These are phyloP conservation scores for Varanus salvator DNA, from an alignment of 2,113 vertebrate species.

Conservation along the genomic window DNA sequence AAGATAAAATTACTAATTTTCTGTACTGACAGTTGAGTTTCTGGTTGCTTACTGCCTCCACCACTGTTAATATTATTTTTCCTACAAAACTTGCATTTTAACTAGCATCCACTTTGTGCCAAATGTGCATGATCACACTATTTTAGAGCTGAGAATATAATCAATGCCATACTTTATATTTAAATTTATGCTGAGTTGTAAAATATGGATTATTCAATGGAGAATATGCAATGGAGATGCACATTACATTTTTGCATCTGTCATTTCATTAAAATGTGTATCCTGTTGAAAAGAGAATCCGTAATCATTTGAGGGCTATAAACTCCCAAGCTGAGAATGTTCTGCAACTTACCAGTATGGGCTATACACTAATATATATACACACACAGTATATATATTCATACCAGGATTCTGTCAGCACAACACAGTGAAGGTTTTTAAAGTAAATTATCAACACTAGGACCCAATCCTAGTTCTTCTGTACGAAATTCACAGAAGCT, in stretches of 20 bases:
- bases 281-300: not conserved
- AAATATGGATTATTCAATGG: not conserved
- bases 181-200: slow-evolving; percentile 6
- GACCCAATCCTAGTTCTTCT: not conserved
- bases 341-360: not conserved
- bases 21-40: not conserved
- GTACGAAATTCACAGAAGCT: not conserved
- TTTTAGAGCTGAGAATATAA: not conserved
- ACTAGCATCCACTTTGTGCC: not conserved
- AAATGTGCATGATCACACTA: slow-evolving; percentile 6
- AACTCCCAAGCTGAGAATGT: not conserved
- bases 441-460: not conserved
- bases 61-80: not conserved
- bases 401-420: too few species aligned
- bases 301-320: not conserved
- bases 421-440: not conserved
- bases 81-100: not conserved
- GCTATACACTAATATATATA: not conserved
- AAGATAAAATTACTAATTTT: not conserved
- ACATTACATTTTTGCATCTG: not conserved
- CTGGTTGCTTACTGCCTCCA: not conserved
- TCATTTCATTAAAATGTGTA: not conserved
- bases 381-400: too few species aligned
- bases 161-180: not conserved
- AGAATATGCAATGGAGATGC: not conserved